phyloP scores from a whole-genome alignment of 1,140 invertebrate species.

The Mizuhopecten yessoensis region DNA sequence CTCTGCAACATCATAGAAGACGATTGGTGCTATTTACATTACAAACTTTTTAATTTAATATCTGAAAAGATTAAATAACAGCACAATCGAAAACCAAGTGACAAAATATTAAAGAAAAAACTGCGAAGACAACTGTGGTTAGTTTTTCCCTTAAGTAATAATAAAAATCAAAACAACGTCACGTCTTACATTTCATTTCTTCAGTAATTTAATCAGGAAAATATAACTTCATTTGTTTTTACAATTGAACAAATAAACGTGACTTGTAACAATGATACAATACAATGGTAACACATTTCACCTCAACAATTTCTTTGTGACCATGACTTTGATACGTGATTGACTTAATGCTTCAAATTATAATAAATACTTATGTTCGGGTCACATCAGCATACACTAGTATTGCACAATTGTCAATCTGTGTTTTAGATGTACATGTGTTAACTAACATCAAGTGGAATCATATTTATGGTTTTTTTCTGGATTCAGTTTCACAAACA shows the following conservation, averaged over 20 bases:
- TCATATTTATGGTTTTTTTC: not conserved
- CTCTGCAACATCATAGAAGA: too few relatives aligned
- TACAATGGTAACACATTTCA: not conserved
- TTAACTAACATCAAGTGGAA: not conserved
- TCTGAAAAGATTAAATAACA: too few relatives aligned
- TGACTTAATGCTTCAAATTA: not conserved
- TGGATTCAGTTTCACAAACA: not conserved
- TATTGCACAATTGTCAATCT: not conserved
- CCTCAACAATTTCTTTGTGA: not conserved
- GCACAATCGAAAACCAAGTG: too few relatives aligned
- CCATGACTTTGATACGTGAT: not conserved
- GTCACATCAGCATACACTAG: not conserved
- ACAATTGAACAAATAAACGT: not conserved
- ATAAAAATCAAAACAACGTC: not conserved
- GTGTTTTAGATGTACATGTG: not conserved
- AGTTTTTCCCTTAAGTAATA: too few relatives aligned
- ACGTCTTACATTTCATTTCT: not conserved
- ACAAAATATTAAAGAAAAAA: too few relatives aligned
- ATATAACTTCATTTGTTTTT: not conserved
- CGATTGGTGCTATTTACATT: too few relatives aligned
- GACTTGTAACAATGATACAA: not conserved
- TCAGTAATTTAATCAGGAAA: conserved; percentile 34
- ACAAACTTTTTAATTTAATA: too few relatives aligned
- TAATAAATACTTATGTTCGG: not conserved
- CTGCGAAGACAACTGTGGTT: too few relatives aligned